A percentile compares a stretch with the other conserved stretches of the same genome.
phyloP scores from a whole-genome alignment of 2,888 invertebrate species.

The Branchellion lobata region DNA sequence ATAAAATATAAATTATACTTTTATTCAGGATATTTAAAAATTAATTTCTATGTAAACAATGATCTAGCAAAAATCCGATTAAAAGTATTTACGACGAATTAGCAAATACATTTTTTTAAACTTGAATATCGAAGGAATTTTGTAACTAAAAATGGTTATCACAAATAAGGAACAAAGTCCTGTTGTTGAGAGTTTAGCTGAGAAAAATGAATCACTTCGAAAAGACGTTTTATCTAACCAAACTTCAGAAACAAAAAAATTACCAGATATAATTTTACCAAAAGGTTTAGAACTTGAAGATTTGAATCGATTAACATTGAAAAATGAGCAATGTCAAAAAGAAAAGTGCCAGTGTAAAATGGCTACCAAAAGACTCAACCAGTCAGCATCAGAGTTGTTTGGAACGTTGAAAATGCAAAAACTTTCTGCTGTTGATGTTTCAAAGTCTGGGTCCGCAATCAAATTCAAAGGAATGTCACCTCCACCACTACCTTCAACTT shows the following conservation, averaged over 20 bases:
- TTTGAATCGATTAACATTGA: neutral
- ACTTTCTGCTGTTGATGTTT: neutral
- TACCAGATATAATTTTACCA: neutral
- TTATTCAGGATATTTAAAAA: too few relatives aligned
- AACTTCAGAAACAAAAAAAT: neutral
- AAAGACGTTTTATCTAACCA: neutral
- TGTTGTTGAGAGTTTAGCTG: neutral
- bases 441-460: neutral
- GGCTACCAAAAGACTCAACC: neutral
- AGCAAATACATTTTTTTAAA: neutral
- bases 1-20: neutral
- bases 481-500: neutral
- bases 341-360: constrained; percentile 6
- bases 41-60: constrained; percentile 5
- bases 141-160: neutral
- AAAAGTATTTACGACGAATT: neutral
- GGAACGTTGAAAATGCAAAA: neutral
- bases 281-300: constrained; percentile 13
- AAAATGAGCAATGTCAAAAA: constrained; percentile 15
- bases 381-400: neutral
- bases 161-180: neutral
- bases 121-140: neutral
- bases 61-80: neutral
- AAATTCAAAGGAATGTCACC: neutral
- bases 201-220: neutral